phyloP scores from a whole-genome alignment of 2,797 vertebrate genomes.

The Trematomus bernacchii region DNA sequence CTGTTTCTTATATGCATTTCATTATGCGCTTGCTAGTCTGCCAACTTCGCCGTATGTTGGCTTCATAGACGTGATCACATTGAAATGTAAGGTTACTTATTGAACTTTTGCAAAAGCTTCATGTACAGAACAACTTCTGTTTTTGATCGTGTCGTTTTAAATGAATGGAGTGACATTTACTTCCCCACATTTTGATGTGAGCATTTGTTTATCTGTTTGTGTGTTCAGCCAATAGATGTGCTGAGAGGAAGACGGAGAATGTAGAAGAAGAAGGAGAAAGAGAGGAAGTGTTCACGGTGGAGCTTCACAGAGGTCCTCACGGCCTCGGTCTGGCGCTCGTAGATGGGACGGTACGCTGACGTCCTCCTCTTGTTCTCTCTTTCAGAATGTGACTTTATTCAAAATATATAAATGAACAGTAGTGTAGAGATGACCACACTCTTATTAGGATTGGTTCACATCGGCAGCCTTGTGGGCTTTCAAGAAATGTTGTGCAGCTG shows the following conservation, averaged over 20 bases:
- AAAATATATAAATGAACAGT: background rate
- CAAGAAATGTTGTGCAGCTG: background rate
- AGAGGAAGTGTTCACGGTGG: constrained; percentile 84
- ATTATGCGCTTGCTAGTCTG: no score
- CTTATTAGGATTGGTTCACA: constrained; percentile 5
- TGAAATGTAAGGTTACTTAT: no score
- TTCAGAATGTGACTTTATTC: background rate
- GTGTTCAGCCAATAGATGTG: constrained; percentile 42
- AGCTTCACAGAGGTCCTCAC: constrained; percentile 81
- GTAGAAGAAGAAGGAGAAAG: constrained; percentile 53
- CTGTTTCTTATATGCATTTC: no score
- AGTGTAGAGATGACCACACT: background rate
- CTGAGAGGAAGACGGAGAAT: constrained; percentile 36
- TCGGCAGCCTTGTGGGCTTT: background rate
- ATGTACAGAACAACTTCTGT: background rate
- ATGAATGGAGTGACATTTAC: no score
- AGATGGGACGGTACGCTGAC: constrained; percentile 78
- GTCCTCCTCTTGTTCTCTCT: background rate
- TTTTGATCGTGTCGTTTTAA: background rate
- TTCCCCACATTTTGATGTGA: background rate
- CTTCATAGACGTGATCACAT: no score
- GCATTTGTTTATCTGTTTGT: constrained; percentile 7
- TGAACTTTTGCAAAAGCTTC: no score
- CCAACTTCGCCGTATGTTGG: no score
- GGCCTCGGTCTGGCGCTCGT: constrained; percentile 86